Base-by-base conservation (phyloP, 2,888 invertebrate species). In the Ophonus ardosiacus region DNA sequence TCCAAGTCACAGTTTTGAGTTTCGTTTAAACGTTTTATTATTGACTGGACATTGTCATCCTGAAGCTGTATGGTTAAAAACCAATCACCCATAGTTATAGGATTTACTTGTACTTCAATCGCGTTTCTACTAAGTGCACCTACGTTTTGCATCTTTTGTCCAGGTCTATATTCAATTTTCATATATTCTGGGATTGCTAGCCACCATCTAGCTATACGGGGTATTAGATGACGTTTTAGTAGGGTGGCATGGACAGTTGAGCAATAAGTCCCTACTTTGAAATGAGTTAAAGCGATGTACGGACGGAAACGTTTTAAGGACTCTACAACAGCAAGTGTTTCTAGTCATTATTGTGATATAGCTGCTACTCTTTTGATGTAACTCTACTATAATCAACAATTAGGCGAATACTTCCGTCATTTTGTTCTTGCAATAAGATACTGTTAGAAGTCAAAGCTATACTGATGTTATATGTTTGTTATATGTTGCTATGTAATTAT, bases 281-380 rank as follows among this genome's bases (percentile, higher is more conserved):
- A 90, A 4, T 74, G 18, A 4, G 87, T 86, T 0, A 88, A 89
- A 6, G 89, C 85, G 0, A 91, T 65, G 81, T 90, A 91, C 0
- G 87, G 87, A 13, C 90, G 86, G 84, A 90, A 90, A 81, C 89
- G 88, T 15, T 88, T 85, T 0, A 90, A 51, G 8, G 88, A 87
- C 76, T 87, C 88, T 0, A 90, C 89, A 0, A 91, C 88, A 0
- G 90, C 90, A 17, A 59, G 15, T 59, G 17, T 59, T 59, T 59
- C 38, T 17, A 24, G 15, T 31, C 18, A 31, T 51, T 17, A 59
- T 15, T 68, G 24, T 24, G 38, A 31, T 38, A 68, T 68, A 31
- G 10, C 10, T 51, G 43, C 13, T 51, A 7, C 10, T 51, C 43
- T 61, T 61, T 61, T 0, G 21, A 13, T 10, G 61, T 61, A 8